Evolutionary conservation across 2,888 invertebrate genomes (phyloP).

Genomic region (Tenthredo amoena): DNA sequence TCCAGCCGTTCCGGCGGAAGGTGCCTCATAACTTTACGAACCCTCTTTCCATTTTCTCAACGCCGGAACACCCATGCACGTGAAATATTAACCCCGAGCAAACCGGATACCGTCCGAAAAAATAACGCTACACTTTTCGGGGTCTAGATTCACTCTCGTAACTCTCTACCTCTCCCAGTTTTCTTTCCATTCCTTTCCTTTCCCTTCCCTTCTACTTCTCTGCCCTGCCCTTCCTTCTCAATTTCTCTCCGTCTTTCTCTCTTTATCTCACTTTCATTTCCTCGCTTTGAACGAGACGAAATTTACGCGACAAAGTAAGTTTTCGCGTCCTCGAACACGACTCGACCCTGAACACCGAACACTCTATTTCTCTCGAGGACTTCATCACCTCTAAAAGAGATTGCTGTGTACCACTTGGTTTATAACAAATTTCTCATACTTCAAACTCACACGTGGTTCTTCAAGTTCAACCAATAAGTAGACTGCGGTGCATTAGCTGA

Average conservation of each 20-base stretch:
- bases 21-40: slow-evolving; percentile 72
- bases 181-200: slow-evolving; percentile 2
- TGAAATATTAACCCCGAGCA: slow-evolving; percentile 74
- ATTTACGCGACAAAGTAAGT: slow-evolving; percentile 30
- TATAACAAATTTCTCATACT: background rate
- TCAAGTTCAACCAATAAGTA: background rate
- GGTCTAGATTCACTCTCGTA: slow-evolving; percentile 50
- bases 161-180: slow-evolving; percentile 44
- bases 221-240: background rate
- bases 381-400: slow-evolving; percentile 18
- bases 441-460: background rate
- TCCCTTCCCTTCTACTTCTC: background rate
- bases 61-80: slow-evolving; percentile 73
- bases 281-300: slow-evolving; percentile 11
- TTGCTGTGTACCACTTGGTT: background rate
- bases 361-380: slow-evolving; percentile 22
- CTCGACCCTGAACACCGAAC: slow-evolving; percentile 12
- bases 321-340: slow-evolving; percentile 4
- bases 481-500: background rate
- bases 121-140: slow-evolving; percentile 54
- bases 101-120: slow-evolving; percentile 66
- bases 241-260: background rate
- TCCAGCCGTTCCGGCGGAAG: slow-evolving; percentile 70
- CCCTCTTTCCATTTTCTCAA: slow-evolving; percentile 73
- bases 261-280: slow-evolving; percentile 48